These are phyloP conservation scores for Nanorana parkeri DNA, from an alignment of 2,113 vertebrate species.

Conservation along the genomic window DNA sequence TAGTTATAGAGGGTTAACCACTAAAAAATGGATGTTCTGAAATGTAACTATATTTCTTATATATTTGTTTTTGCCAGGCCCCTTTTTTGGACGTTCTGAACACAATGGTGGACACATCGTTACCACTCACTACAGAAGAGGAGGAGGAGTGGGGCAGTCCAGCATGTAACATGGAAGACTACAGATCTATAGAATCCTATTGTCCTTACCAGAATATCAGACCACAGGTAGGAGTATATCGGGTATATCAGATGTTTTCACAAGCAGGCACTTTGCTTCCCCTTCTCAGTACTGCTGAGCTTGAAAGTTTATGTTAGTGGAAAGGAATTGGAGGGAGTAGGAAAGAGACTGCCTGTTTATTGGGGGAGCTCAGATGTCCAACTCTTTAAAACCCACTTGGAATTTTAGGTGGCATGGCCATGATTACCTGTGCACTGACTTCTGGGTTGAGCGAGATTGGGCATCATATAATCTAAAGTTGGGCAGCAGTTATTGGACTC, in stretches of 20 bases:
- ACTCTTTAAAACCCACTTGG: background rate
- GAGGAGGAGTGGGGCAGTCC: constrained; percentile 95
- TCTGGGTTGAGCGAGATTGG: no score
- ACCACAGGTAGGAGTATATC: constrained; percentile 87
- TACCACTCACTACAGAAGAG: constrained; percentile 92
- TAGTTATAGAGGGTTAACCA: no score
- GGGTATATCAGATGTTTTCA: background rate
- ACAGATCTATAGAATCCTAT: constrained; percentile 84
- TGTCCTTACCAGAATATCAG: constrained; percentile 92
- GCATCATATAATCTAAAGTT: no score
- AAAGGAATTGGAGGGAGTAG: background rate
- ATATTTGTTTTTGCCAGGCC: constrained; percentile 73
- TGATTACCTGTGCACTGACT: no score
- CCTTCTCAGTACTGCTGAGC: background rate
- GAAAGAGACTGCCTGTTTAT: background rate
- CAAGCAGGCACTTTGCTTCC: background rate
- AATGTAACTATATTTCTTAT: background rate
- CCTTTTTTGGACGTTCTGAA: constrained; percentile 93
- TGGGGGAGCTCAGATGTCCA: no score
- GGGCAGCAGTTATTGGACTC: no score
- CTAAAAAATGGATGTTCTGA: no score
- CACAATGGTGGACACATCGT: constrained; percentile 85
- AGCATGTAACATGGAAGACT: constrained; percentile 72
- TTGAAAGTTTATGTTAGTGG: background rate
- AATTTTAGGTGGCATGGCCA: background rate